phyloP scores from a whole-genome alignment of 2,113 vertebrate species.

The Saguinus midas region DNA sequence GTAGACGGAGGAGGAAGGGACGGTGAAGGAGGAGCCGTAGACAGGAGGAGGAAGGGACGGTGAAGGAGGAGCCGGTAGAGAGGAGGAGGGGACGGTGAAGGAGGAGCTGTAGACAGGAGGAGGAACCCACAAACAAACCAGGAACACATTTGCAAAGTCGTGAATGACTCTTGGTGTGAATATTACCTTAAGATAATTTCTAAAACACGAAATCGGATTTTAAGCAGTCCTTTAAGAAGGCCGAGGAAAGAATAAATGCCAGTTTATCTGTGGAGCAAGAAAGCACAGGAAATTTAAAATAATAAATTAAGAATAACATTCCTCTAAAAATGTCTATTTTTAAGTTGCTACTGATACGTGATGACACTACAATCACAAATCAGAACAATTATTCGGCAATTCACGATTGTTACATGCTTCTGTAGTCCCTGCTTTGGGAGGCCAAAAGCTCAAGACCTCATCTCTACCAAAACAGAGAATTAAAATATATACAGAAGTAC shows the following conservation, averaged over 20 bases:
- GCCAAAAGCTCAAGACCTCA: no score
- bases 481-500: neutral
- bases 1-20: no score
- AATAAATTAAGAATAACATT: neutral
- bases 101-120: no score
- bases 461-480: neutral
- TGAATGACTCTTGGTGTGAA: neutral
- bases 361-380: neutral
- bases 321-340: neutral
- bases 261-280: neutral
- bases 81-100: no score
- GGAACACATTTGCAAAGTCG: neutral
- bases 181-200: neutral
- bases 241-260: neutral
- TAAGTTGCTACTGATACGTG: neutral
- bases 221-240: neutral
- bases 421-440: neutral
- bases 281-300: neutral
- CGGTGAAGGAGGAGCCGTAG: no score
- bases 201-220: neutral
- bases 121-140: no score
- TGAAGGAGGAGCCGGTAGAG: no score
- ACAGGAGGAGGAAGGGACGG: no score
- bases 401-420: neutral
- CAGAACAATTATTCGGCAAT: neutral